Evolutionary conservation across 1,140 invertebrate genomes (phyloP).

Genomic region (Leptestheria dahalacensis): DNA sequence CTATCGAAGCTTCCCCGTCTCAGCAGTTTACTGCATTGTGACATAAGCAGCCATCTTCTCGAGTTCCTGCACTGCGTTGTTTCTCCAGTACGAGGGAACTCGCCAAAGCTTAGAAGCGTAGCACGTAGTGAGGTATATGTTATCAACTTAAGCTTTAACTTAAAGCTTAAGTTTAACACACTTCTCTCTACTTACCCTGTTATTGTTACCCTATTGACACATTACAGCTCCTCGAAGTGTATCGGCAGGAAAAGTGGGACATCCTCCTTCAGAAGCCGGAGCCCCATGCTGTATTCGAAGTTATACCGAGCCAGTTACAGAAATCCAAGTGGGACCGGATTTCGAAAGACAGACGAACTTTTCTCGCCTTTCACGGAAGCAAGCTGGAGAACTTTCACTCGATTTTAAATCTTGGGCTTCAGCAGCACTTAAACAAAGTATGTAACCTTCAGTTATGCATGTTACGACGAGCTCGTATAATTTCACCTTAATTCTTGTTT

Average conservation of each 20-base stretch:
- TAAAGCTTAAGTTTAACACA: too few species aligned
- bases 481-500: constrained; percentile 22
- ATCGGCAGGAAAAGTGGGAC: not conserved
- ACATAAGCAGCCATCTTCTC: not conserved
- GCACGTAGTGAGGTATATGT: not conserved
- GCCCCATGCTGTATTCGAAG: not conserved
- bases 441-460: constrained; percentile 11
- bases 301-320: not conserved
- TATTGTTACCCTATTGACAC: too few species aligned
- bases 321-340: not conserved
- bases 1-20: not conserved
- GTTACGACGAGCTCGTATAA: not conserved
- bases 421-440: constrained; percentile 59
- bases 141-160: not conserved
- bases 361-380: constrained; percentile 62
- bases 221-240: not conserved
- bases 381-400: constrained; percentile 65
- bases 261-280: not conserved
- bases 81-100: not conserved
- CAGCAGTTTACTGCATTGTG: not conserved
- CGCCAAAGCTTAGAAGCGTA: not conserved
- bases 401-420: constrained; percentile 58
- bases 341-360: constrained; percentile 23
- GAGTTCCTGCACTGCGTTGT: not conserved
- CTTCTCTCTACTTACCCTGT: too few species aligned